Evolutionary conservation across 2,113 vertebrate genomes (phyloP).

Genomic region (Oenanthe melanoleuca): DNA sequence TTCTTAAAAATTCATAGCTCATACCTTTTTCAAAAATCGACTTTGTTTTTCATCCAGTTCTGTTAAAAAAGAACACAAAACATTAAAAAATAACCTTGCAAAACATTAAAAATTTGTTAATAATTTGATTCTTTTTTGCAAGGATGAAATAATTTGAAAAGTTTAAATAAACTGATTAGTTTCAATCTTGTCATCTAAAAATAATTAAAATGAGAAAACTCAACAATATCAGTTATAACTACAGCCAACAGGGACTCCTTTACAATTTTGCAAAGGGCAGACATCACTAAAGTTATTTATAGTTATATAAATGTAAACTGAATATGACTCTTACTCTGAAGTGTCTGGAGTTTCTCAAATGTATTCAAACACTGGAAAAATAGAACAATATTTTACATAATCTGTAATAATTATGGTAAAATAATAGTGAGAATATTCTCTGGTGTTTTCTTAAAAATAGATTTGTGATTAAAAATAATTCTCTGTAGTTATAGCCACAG

Average conservation of each 20-base stretch:
- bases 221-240: background rate
- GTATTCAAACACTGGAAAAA: background rate
- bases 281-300: background rate
- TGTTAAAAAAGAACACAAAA: background rate
- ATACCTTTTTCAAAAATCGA: background rate
- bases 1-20: background rate
- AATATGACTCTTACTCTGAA: background rate
- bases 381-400: background rate
- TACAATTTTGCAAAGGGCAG: background rate
- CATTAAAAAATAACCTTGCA: background rate
- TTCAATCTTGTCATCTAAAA: background rate
- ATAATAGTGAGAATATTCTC: constrained; percentile 6
- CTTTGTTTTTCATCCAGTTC: background rate
- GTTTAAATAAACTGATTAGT: background rate
- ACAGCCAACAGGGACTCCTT: background rate
- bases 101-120: background rate
- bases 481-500: background rate
- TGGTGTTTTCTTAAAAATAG: background rate
- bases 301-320: background rate
- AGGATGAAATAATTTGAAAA: background rate
- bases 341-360: background rate
- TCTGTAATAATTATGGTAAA: background rate
- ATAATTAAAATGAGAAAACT: background rate
- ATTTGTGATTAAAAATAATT: constrained; percentile 30
- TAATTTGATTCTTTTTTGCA: background rate